Base-by-base conservation (phyloP, 2,888 invertebrate species). In the Sericinus montela region DNA sequence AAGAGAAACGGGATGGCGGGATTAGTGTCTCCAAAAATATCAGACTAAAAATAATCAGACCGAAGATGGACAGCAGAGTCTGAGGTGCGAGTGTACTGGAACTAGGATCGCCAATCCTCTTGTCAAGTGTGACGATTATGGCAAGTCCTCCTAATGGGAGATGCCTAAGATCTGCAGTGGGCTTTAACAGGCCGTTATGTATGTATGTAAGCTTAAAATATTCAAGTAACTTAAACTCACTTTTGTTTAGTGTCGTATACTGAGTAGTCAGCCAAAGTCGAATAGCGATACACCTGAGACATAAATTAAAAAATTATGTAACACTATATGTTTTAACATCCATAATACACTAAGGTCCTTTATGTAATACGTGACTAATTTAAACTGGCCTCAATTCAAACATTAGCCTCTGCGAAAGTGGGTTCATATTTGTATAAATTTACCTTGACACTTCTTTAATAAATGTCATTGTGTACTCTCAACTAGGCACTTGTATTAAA, bases 261-360 rank as follows among this genome's bases (percentile, higher is more conserved):
- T 29, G 90, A 90, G 67, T 91, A 94, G 61, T 91, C 90, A 1
- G 92, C 92, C 11, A 90, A 80, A 10, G 81, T 84, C 1, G 94
- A 94, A 69, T 94, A 91, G 32, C 94, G 84, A 67, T 92, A 94
- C 15, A 91, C 80, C 93, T 93, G 79, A 53, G n/a, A n/a, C n/a
- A n/a, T n/a, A n/a, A 84, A 85, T 53, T 56, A 25, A 11, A 19
- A 45, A 3, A 39, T 10, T 32, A 34, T 11, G 6, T 25, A 30
- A 14, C 19, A 30, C 9, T 30, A 16, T 34, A 49, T 44, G 40
- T 44, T 39, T 39, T 44, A 34, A 14, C n/a, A 13, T 29, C 39
- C 28, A 44, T 49, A n/a, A n/a, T 39, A 38, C 38, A 28, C n/a
- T 23, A 38, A 23, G 40, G 40, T 13, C 46, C 48, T 46, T 46